Percentiles rank a stretch among this genome's conserved stretches.
phyloP scores from a whole-genome alignment of 2,797 vertebrate genomes.

The Megaceryle alcyon region DNA sequence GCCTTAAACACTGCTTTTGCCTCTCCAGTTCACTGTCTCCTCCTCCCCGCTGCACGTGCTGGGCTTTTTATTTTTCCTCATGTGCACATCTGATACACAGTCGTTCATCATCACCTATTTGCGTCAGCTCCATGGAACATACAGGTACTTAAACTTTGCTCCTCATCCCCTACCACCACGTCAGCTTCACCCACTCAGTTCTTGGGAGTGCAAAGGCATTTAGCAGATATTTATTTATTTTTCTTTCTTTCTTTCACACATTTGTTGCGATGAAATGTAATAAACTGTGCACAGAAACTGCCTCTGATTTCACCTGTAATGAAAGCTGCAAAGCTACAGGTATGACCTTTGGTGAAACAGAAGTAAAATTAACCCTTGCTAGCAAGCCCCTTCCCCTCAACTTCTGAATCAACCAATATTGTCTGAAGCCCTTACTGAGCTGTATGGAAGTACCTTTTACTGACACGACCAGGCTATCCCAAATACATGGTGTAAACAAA shows the following conservation, averaged over 20 bases:
- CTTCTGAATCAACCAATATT: background rate
- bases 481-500: slow-evolving; percentile 31
- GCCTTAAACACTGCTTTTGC: background rate
- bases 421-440: background rate
- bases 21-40: background rate
- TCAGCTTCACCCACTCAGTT: background rate
- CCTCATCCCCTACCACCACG: background rate
- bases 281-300: background rate
- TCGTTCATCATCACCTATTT: background rate
- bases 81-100: rapidly evolving
- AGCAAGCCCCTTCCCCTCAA: background rate
- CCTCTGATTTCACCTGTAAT: background rate
- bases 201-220: background rate
- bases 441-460: background rate
- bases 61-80: background rate
- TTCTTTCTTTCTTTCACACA: background rate
- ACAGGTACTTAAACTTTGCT: background rate
- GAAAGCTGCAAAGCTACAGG: background rate
- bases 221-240: background rate
- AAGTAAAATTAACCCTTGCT: slow-evolving; percentile 34
- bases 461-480: background rate
- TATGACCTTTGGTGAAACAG: background rate
- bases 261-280: background rate
- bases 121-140: background rate
- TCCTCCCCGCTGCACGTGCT: background rate